These are phyloP conservation scores for Erynnis tages DNA, from an alignment of 2,888 invertebrate species.

Conservation along the genomic window DNA sequence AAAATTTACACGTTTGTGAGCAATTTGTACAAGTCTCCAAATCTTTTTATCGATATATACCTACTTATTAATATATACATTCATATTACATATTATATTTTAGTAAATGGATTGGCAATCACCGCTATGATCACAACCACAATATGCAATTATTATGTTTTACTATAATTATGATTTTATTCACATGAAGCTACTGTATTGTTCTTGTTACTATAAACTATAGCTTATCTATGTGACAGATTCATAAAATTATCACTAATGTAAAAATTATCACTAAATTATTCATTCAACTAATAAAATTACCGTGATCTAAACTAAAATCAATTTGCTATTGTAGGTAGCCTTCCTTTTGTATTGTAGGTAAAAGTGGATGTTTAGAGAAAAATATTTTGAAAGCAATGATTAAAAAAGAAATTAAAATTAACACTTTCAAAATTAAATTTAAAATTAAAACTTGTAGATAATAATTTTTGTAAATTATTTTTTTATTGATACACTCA, in stretches of 20 bases:
- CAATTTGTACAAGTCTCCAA: conserved; percentile 79
- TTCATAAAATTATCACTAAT: background rate
- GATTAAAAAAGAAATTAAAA: too few species aligned
- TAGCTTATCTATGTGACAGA: conserved; percentile 32
- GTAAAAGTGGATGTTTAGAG: too few species aligned
- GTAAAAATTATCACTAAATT: conserved; percentile 2
- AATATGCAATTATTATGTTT: conserved; percentile 64
- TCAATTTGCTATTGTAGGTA: too few species aligned
- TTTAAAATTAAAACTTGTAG: too few species aligned
- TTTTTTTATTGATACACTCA: too few species aligned
- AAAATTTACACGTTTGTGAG: conserved; percentile 73
- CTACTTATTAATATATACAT: conserved; percentile 68
- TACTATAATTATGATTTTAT: conserved; percentile 38
- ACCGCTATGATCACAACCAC: conserved; percentile 78
- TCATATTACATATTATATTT: conserved; percentile 42
- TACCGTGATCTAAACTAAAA: too few species aligned
- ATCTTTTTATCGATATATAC: conserved; percentile 65
- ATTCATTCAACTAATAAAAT: too few species aligned
- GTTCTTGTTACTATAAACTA: conserved; percentile 27
- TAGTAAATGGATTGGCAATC: conserved; percentile 76
- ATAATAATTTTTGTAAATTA: too few species aligned
- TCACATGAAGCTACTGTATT: conserved; percentile 38
- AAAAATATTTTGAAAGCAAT: too few species aligned
- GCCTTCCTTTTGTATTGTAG: too few species aligned
- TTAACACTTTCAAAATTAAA: too few species aligned